Evolutionary conservation across 2,797 vertebrate genomes (phyloP).

Genomic region (Halcyon leucocephala): DNA sequence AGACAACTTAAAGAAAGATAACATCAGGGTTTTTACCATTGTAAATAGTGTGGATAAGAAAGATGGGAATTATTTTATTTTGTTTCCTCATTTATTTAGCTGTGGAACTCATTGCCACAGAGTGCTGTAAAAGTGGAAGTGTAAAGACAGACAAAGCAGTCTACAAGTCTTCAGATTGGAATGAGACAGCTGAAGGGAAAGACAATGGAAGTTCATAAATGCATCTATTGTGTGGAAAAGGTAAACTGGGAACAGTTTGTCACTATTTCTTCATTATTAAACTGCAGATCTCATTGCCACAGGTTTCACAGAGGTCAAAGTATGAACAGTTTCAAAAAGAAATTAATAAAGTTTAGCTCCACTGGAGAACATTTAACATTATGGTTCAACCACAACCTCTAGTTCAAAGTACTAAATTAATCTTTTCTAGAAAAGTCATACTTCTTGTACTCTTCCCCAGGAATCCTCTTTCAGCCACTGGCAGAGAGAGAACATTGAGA

Average conservation of each 20-base stretch:
- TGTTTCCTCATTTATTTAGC: background rate
- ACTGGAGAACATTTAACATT: background rate
- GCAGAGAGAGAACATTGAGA: background rate
- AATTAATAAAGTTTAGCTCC: conserved; percentile 20
- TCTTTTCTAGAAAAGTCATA: background rate
- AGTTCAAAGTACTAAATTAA: background rate
- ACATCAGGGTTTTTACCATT: background rate
- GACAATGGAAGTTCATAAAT: conserved; percentile 5
- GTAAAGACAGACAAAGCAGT: background rate
- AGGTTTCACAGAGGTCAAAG: conserved; percentile 6
- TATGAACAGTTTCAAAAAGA: background rate
- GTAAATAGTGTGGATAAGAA: background rate
- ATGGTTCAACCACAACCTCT: background rate
- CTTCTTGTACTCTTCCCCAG: background rate
- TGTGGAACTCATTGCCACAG: background rate
- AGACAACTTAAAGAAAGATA: background rate
- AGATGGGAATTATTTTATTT: background rate
- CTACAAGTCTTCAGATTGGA: background rate
- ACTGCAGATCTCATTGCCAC: background rate
- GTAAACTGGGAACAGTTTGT: background rate
- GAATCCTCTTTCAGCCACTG: background rate
- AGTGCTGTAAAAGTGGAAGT: background rate
- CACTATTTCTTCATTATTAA: conserved; percentile 33
- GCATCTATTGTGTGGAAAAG: background rate
- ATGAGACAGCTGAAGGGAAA: background rate